Conservation (phyloP, 2,888 invertebrate species). For the Hylaea fasciaria region DNA sequence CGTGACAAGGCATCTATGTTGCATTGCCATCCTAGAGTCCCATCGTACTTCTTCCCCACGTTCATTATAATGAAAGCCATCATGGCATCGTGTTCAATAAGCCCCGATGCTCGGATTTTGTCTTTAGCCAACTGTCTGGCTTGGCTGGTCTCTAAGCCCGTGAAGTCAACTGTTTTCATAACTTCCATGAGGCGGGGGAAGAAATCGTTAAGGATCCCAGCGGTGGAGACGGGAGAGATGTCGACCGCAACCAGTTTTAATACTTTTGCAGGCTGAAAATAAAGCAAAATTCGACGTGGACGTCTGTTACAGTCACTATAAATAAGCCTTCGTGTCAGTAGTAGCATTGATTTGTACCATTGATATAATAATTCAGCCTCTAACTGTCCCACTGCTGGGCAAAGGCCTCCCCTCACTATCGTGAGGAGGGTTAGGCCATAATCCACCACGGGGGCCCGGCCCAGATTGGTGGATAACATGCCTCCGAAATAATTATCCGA, state of each 20-base stretch:
- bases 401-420: too few relatives aligned
- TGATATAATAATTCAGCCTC: too few relatives aligned
- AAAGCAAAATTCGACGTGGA: conserved; percentile 10
- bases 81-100: conserved; percentile 46
- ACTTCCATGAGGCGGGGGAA: conserved; percentile 81
- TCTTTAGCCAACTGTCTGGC: conserved; percentile 80
- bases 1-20: conserved; percentile 57
- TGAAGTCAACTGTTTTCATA: conserved; percentile 85
- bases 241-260: conserved; percentile 88
- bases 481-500: too few relatives aligned
- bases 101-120: conserved; percentile 49
- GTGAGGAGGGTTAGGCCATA: too few relatives aligned
- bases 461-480: too few relatives aligned
- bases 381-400: too few relatives aligned
- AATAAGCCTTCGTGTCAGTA: background rate
- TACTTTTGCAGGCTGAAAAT: conserved; percentile 82
- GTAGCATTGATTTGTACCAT: too few relatives aligned
- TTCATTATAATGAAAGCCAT: conserved; percentile 63
- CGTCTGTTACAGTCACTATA: conserved; percentile 28
- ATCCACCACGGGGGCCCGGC: too few relatives aligned
- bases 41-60: conserved; percentile 50
- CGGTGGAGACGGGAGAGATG: conserved; percentile 86
- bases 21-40: conserved; percentile 61
- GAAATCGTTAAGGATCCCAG: conserved; percentile 78
- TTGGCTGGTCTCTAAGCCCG: conserved; percentile 81